Conservation (phyloP, 2,888 invertebrate genomes). For the Neoascia interrupta region DNA sequence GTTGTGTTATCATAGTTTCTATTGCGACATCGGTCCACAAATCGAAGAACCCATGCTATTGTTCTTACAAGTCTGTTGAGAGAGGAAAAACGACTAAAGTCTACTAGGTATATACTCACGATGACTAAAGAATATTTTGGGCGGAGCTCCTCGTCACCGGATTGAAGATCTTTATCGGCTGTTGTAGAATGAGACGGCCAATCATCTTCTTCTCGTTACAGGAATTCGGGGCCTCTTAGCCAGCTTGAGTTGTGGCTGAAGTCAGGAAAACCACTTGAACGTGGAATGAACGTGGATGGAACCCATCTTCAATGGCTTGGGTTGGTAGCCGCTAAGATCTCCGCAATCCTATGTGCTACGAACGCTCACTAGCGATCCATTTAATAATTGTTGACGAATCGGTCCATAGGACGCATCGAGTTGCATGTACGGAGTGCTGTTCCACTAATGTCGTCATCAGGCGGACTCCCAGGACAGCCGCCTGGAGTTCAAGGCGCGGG, state of each 20-base stretch:
- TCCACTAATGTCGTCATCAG: constrained; percentile 3
- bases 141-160: constrained; percentile 30
- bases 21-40: not conserved
- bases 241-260: constrained; percentile 13
- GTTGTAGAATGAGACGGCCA: not conserved
- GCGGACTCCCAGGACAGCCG: constrained; percentile 34
- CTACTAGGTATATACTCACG: constrained; percentile 12
- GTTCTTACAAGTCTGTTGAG: constrained; percentile 16
- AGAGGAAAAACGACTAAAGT: constrained; percentile 23
- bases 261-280: not conserved
- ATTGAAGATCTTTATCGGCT: constrained; percentile 4
- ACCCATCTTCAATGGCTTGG: constrained; percentile 58
- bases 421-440: not conserved
- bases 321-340: constrained; percentile 21
- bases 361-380: constrained; percentile 69
- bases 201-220: not conserved
- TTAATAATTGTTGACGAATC: constrained; percentile 44
- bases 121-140: constrained; percentile 2
- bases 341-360: constrained; percentile 37
- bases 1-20: not conserved
- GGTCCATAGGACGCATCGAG: constrained; percentile 14
- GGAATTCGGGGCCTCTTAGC: constrained; percentile 19
- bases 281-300: constrained; percentile 49
- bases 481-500: constrained; percentile 13
- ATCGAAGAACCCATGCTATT: constrained; percentile 3